A percentile compares a stretch with the other conserved stretches of the same genome.
Conservation (phyloP, 1,140 invertebrate species). For the Lordiphosa mommai region DNA sequence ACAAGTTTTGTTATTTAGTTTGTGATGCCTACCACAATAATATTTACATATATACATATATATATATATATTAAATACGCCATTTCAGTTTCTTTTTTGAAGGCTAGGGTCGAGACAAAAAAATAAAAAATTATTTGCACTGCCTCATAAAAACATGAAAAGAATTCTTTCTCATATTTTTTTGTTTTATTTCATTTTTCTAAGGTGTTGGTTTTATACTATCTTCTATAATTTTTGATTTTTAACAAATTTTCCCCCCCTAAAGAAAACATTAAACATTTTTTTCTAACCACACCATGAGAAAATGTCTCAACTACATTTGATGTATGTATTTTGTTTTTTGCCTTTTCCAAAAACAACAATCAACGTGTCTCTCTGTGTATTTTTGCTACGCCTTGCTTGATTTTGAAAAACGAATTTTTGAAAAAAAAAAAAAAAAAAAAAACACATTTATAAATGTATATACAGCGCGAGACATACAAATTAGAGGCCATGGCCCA, state of each 20-base stretch:
- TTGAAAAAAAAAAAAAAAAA: slow-evolving; percentile 37
- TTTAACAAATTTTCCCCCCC: slow-evolving; percentile 3
- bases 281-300: slow-evolving; percentile 26
- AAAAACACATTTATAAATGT: slow-evolving; percentile 36
- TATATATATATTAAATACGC: slow-evolving; percentile 17
- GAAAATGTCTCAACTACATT: slow-evolving; percentile 42
- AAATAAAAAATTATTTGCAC: slow-evolving; percentile 72
- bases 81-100: slow-evolving; percentile 35
- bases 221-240: slow-evolving; percentile 22
- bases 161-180: slow-evolving; percentile 13
- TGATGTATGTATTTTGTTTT: slow-evolving; percentile 58
- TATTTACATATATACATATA: slow-evolving; percentile 15
- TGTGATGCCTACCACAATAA: neutral
- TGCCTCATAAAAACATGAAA: slow-evolving; percentile 42
- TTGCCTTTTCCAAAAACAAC: slow-evolving; percentile 54
- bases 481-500: slow-evolving; percentile 97
- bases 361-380: slow-evolving; percentile 45
- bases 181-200: slow-evolving; percentile 10
- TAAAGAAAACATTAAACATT: slow-evolving; percentile 15
- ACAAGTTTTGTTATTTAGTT: slow-evolving; percentile 24
- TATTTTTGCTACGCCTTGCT: slow-evolving; percentile 45
- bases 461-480: slow-evolving; percentile 94
- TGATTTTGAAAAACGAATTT: slow-evolving; percentile 57
- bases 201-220: slow-evolving; percentile 56
- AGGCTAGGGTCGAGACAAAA: slow-evolving; percentile 70